Percentiles rank a stretch among this genome's conserved stretches.
Conservation (phyloP, 2,888 invertebrate genomes). For the Artemia sinica region DNA sequence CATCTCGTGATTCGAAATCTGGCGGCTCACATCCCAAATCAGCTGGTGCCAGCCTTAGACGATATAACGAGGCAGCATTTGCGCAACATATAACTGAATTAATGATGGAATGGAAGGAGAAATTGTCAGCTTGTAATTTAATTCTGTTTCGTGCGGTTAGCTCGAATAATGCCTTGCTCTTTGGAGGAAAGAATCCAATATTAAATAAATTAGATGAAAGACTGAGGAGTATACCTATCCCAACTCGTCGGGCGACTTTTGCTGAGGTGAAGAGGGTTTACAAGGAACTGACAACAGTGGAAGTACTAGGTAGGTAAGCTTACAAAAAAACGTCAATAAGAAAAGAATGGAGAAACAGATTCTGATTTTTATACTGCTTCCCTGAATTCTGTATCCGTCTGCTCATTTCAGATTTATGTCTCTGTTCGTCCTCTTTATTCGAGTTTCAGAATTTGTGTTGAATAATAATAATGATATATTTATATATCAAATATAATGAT, state of each 20-base stretch:
- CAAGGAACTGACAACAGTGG: conserved; percentile 43
- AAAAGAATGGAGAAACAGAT: not conserved
- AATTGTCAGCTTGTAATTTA: conserved; percentile 46
- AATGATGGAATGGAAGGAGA: conserved; percentile 46
- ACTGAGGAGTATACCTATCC: conserved; percentile 55
- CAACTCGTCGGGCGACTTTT: conserved; percentile 59
- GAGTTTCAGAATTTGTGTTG: too few species aligned
- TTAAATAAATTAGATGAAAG: conserved; percentile 44
- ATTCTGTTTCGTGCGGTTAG: conserved; percentile 61
- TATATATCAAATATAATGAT: too few species aligned
- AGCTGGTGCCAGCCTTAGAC: conserved; percentile 57
- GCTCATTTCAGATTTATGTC: too few species aligned
- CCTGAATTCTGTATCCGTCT: not conserved
- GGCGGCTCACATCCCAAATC: conserved; percentile 47
- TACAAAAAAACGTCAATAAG: not conserved
- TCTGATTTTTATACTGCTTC: not conserved
- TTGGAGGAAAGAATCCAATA: conserved; percentile 51
- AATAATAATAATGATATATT: too few species aligned
- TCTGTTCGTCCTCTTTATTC: too few species aligned
- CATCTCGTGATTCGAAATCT: conserved; percentile 42
- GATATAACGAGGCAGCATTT: conserved; percentile 60
- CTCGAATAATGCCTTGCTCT: conserved; percentile 52
- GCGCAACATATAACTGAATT: conserved; percentile 56
- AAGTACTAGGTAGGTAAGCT: conserved; percentile 17
- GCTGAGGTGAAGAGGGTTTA: conserved; percentile 54